Evolutionary conservation across 2,113 vertebrate genomes (phyloP), one percentile per base, ranked within the genome.

Genomic region (Hoplias malabaricus): DNA sequence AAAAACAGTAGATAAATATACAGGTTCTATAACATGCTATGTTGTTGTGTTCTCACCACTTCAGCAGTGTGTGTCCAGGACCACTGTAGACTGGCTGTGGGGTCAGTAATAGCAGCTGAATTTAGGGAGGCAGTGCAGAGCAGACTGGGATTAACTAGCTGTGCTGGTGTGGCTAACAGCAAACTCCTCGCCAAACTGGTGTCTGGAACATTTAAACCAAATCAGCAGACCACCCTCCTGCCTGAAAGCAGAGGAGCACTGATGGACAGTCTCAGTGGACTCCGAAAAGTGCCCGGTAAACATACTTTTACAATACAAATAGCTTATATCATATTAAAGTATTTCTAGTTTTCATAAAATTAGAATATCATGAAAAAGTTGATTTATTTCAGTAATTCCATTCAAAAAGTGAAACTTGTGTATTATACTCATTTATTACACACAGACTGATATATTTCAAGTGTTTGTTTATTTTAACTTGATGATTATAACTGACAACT

Each of bases 131-230:
- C 89, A 34, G 61, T 96, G 56, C 42, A 31, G 6, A 68, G 40
- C 1, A 90, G 84, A 21, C 78, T 98, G 80, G 93, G 93, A 14
- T 93, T 98, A 61, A 96, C 95, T 0, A 91, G 93, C 69, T 96
- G 94, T 4, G 94, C 94, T 6, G 96, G 96, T 23, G 84, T 98
- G 0, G 93, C 96, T 42, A 84, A 89, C 1, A 98, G 91, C 80
- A 98, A 98, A 69, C 77, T 98, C 0, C 67, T 96, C 69, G 90
- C 96, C 67, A 98, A 98, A 83, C 88, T 98, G 69, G 94, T 95
- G 40, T 95, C 93, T 1, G 95, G 95, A 1, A 82, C 87, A 25
- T 95, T 95, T 78, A 97, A 96, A 85, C 96, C 96, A 59, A 96
- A 98, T 80, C 95, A 98, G 27, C 96, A 98, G 87, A 97, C 94